Percentiles rank a stretch among this genome's conserved stretches.
phyloP scores from a whole-genome alignment of 2,797 vertebrate genomes.

The Pseudomugil gertrudae region DNA sequence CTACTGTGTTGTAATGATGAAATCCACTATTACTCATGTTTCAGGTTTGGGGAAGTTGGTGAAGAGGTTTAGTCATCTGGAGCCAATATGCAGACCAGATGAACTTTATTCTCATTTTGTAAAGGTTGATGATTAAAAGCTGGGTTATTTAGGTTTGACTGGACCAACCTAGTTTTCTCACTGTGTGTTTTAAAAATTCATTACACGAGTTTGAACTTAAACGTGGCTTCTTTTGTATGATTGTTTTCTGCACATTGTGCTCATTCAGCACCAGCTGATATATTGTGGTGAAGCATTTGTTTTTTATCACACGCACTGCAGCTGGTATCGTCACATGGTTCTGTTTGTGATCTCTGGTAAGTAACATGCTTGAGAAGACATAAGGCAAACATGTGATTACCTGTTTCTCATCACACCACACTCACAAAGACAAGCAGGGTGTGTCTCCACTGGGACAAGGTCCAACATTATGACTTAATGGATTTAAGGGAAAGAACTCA shows the following conservation, averaged over 20 bases:
- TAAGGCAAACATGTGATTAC: conserved; percentile 42
- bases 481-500: conserved; percentile 8
- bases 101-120: conserved; percentile 15
- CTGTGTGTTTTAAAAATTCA: conserved; percentile 31
- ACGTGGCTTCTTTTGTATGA: neutral
- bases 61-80: neutral
- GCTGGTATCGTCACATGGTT: neutral
- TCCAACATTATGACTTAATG: conserved; percentile 44
- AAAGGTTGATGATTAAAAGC: conserved; percentile 28
- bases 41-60: neutral
- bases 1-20: neutral
- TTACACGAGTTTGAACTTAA: conserved; percentile 3
- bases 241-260: neutral
- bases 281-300: neutral
- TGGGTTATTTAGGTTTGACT: conserved; percentile 33
- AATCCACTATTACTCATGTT: neutral
- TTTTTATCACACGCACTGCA: neutral
- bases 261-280: neutral
- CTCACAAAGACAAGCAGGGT: conserved; percentile 46
- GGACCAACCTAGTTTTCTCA: conserved; percentile 12
- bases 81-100: conserved; percentile 7
- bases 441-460: conserved; percentile 42
- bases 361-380: conserved; percentile 22
- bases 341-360: conserved; percentile 29
- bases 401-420: conserved; percentile 48